phyloP scores from a whole-genome alignment of 2,888 invertebrate species.

The Tuberolachnus salignus region DNA sequence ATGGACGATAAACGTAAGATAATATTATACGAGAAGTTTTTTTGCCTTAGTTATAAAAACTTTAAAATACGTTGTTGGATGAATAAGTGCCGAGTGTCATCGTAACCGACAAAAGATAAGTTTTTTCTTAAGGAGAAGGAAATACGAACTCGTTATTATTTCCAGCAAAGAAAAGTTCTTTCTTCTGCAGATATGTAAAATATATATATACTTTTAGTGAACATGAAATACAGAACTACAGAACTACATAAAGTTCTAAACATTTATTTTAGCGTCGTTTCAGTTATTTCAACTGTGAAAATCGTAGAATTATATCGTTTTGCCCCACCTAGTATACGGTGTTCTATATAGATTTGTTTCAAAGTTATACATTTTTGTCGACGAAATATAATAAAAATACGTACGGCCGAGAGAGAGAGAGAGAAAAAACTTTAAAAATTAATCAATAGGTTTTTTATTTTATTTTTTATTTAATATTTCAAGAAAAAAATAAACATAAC shows the following conservation, averaged over 20 bases:
- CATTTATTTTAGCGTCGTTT: background rate
- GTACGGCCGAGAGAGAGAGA: background rate
- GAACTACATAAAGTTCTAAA: background rate
- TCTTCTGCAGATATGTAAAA: constrained; percentile 1
- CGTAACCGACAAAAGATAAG: constrained; percentile 23
- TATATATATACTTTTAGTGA: background rate
- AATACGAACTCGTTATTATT: constrained; percentile 8
- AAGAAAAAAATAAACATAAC: too few species aligned
- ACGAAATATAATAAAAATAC: background rate
- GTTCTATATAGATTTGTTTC: background rate
- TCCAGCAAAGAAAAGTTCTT: background rate
- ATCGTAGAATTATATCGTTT: background rate
- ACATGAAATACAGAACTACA: background rate
- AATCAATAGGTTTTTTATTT: too few species aligned
- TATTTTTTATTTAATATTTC: too few species aligned
- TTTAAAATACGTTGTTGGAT: constrained; percentile 16
- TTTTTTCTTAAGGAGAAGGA: background rate
- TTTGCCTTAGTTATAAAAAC: background rate
- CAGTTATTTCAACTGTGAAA: background rate
- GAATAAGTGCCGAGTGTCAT: background rate
- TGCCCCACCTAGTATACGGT: too few species aligned
- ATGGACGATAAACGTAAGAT: background rate
- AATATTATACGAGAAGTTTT: background rate
- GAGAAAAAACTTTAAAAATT: too few species aligned
- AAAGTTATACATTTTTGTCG: background rate